phyloP scores from a whole-genome alignment of 2,888 invertebrate species.

The Pyrrhosoma nymphula region DNA sequence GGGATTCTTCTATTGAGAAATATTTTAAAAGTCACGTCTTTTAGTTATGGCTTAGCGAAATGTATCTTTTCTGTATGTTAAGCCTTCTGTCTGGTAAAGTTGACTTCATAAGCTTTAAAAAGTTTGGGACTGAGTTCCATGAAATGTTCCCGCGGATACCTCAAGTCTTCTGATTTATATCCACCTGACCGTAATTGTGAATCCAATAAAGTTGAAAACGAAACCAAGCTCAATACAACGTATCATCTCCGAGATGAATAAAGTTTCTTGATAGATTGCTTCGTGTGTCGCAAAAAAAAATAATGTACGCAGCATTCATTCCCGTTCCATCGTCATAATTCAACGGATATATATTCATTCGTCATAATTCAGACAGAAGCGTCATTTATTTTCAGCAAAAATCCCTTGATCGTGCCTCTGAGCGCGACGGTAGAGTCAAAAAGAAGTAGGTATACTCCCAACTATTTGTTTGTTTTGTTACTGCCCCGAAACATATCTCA shows the following conservation, averaged over 20 bases:
- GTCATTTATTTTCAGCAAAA: not conserved
- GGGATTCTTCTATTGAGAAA: no score
- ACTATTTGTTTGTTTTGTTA: not conserved
- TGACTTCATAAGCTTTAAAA: no score
- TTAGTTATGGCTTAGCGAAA: no score
- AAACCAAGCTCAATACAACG: not conserved
- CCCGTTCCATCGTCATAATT: not conserved
- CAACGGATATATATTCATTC: not conserved
- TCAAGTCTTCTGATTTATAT: no score
- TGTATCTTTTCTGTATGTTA: no score
- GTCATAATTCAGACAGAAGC: not conserved
- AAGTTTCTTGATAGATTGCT: not conserved
- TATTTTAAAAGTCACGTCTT: no score
- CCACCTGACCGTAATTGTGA: not conserved
- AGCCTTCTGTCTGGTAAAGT: no score
- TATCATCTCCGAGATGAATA: not conserved
- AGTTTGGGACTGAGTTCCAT: no score
- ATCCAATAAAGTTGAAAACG: not conserved
- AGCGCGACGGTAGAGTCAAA: not conserved
- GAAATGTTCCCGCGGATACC: no score
- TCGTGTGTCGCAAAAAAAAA: not conserved
- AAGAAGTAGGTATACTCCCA: not conserved
- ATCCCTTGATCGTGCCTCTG: not conserved
- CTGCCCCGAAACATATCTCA: not conserved
- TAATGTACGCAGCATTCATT: not conserved